A percentile compares a stretch with the other conserved stretches of the same genome.
phyloP scores from a whole-genome alignment of 2,797 vertebrate species.

The Propithecus deckenii region DNA sequence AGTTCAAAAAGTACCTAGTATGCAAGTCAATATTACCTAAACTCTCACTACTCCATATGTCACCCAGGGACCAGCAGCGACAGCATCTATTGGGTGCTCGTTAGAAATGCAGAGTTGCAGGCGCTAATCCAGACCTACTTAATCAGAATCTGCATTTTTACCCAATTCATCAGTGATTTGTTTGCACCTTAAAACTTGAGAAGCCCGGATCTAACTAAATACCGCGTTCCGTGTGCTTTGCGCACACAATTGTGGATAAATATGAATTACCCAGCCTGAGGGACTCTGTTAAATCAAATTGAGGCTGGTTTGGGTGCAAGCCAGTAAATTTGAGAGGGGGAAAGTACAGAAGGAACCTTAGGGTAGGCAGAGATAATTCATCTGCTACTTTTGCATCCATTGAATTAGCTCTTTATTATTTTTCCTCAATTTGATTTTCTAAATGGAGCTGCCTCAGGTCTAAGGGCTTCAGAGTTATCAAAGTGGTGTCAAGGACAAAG shows the following conservation, averaged over 20 bases:
- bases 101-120: not conserved
- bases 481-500: not conserved
- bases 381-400: not conserved
- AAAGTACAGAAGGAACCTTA: not conserved
- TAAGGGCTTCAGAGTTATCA: not conserved
- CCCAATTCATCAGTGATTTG: not conserved
- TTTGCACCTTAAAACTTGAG: not conserved
- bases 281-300: slow-evolving; percentile 13
- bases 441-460: not conserved
- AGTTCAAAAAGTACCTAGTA: not conserved
- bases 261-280: not conserved
- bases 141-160: not conserved
- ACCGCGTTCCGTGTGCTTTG: not conserved
- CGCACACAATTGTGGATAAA: not conserved
- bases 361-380: not conserved
- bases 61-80: not conserved
- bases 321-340: not conserved
- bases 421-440: slow-evolving; percentile 42
- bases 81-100: not conserved
- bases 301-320: not conserved
- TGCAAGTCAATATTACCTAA: not conserved
- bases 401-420: slow-evolving; percentile 43
- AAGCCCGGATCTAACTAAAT: not conserved
- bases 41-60: not conserved
- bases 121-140: not conserved